phyloP scores from a whole-genome alignment of 2,113 vertebrate species.

The Urocynchramus pylzowi region DNA sequence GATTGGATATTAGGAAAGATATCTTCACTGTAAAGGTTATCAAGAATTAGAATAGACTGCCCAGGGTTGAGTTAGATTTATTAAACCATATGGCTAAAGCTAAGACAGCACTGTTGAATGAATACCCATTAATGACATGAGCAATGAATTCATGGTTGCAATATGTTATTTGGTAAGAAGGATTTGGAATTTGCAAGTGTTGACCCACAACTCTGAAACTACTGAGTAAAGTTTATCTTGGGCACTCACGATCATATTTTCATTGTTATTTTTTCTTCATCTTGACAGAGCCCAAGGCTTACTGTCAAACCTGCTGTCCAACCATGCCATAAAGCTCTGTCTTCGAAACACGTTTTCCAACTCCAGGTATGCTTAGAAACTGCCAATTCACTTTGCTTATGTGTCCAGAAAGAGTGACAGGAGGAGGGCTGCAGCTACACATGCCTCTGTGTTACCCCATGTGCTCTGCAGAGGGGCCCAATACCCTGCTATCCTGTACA shows the following conservation, averaged over 20 bases:
- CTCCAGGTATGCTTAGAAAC: not conserved
- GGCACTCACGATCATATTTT: not conserved
- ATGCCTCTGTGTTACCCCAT: accelerated
- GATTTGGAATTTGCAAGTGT: not conserved
- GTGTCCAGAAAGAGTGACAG: not conserved
- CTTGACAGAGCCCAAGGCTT: not conserved
- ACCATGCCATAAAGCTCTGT: not conserved
- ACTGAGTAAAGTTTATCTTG: not conserved
- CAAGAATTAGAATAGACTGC: not conserved
- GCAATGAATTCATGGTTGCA: not conserved
- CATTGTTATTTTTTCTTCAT: not conserved
- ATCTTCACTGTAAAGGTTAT: too few species aligned
- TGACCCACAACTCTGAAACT: not conserved
- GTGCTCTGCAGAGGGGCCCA: not conserved
- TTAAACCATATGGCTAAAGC: not conserved
- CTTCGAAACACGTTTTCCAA: not conserved
- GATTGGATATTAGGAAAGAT: not conserved
- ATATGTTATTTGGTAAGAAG: not conserved
- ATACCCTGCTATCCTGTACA: accelerated
- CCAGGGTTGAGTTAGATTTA: not conserved
- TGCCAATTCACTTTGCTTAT: not conserved
- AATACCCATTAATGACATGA: not conserved
- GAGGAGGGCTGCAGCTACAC: not conserved
- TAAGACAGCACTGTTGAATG: not conserved
- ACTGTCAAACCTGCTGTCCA: not conserved